phyloP scores from a whole-genome alignment of 2,113 vertebrate species.

The Trogon melanurus region DNA sequence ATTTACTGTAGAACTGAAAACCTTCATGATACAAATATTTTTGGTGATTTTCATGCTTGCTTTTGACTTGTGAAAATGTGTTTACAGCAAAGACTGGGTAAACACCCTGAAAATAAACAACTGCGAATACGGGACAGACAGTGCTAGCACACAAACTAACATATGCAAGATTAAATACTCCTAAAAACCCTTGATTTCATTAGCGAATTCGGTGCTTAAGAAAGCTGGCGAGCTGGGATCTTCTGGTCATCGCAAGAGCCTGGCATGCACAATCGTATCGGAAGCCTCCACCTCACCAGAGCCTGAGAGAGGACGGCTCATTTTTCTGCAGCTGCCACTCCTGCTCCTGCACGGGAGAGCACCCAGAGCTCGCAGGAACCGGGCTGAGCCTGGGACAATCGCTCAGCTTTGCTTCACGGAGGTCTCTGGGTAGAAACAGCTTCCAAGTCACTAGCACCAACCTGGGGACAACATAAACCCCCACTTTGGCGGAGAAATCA shows the following conservation, averaged over 20 bases:
- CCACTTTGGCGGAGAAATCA: neutral
- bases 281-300: too few relatives aligned
- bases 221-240: neutral
- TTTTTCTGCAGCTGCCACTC: rapidly evolving
- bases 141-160: neutral
- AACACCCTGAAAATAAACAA: slow-evolving; percentile 15
- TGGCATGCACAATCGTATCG: rapidly evolving
- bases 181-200: neutral
- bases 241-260: rapidly evolving
- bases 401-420: neutral
- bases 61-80: neutral
- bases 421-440: neutral
- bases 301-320: neutral
- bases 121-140: neutral
- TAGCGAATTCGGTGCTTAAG: neutral
- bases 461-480: neutral
- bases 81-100: neutral
- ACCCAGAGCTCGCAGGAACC: neutral
- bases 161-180: neutral
- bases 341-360: neutral
- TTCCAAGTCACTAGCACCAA: neutral
- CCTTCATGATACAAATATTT: neutral
- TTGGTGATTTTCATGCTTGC: neutral
- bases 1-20: neutral
- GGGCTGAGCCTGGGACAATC: neutral